Conservation (phyloP, 2,113 vertebrate species). For the Cebidichthys violaceus region DNA sequence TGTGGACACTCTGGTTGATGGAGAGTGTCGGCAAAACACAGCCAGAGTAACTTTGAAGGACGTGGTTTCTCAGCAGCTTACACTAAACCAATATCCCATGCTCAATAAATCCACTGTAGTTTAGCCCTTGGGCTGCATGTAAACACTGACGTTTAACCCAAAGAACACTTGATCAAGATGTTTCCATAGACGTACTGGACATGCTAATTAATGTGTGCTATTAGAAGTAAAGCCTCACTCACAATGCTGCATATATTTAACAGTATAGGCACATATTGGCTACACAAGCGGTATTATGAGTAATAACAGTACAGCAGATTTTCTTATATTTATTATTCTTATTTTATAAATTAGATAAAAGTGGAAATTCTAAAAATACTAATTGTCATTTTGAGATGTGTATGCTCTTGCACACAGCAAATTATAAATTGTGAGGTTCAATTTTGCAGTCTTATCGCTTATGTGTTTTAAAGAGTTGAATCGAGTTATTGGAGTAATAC, state of each 20-base stretch:
- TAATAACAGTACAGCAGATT: not conserved
- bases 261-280: not conserved
- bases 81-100: not conserved
- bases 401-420: not conserved
- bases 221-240: not conserved
- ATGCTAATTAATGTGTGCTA: not conserved
- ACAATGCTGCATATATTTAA: too few relatives aligned
- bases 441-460: not conserved
- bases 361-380: not conserved
- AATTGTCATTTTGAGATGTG: not conserved
- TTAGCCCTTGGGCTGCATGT: not conserved
- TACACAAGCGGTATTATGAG: not conserved
- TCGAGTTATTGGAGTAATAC: not conserved
- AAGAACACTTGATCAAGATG: not conserved
- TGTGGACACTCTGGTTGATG: not conserved
- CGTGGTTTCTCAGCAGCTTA: not conserved
- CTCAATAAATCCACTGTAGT: not conserved
- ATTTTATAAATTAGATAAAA: not conserved
- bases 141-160: not conserved
- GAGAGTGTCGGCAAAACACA: not conserved
- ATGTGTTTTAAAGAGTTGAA: not conserved
- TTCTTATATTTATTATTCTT: not conserved
- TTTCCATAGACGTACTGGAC: not conserved
- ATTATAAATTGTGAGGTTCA: not conserved
- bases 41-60: not conserved